These are phyloP conservation scores for Endotricha flammealis DNA, from an alignment of 2,888 invertebrate genomes.

Conservation along the genomic window DNA sequence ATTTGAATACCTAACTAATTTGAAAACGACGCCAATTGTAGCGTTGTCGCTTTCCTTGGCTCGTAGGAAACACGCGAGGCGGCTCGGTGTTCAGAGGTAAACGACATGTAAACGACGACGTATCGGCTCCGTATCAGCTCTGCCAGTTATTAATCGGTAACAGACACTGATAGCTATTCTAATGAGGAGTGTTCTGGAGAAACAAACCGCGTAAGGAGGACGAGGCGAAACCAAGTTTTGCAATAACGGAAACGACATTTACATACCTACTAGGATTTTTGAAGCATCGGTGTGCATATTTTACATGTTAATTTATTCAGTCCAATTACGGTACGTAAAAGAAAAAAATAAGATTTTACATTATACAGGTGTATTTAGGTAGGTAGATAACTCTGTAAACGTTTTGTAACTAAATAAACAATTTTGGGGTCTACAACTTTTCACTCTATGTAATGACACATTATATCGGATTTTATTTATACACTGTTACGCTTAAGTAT, in stretches of 20 bases:
- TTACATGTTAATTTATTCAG: conserved; percentile 1
- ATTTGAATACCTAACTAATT: conserved; percentile 60
- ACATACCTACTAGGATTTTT: conserved; percentile 28
- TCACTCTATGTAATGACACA: no score
- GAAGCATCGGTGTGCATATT: background rate
- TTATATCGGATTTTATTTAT: no score
- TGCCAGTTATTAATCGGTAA: conserved; percentile 71
- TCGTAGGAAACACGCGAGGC: conserved; percentile 43
- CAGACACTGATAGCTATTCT: conserved; percentile 74
- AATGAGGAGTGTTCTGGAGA: conserved; percentile 62
- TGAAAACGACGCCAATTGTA: conserved; percentile 35
- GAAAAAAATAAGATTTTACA: conserved; percentile 14
- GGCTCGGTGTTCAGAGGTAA: conserved; percentile 57
- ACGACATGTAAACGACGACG: conserved; percentile 68
- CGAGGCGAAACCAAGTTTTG: conserved; percentile 61
- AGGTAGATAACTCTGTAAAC: no score
- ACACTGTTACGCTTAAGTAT: no score
- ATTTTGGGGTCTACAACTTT: no score
- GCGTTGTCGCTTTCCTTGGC: conserved; percentile 45
- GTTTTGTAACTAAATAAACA: no score
- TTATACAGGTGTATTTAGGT: background rate
- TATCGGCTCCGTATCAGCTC: conserved; percentile 38
- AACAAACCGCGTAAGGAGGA: conserved; percentile 60
- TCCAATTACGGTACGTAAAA: background rate
- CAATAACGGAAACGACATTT: conserved; percentile 34